Base-by-base conservation (phyloP, 2,797 vertebrate species). In the Myotis planiceps region DNA sequence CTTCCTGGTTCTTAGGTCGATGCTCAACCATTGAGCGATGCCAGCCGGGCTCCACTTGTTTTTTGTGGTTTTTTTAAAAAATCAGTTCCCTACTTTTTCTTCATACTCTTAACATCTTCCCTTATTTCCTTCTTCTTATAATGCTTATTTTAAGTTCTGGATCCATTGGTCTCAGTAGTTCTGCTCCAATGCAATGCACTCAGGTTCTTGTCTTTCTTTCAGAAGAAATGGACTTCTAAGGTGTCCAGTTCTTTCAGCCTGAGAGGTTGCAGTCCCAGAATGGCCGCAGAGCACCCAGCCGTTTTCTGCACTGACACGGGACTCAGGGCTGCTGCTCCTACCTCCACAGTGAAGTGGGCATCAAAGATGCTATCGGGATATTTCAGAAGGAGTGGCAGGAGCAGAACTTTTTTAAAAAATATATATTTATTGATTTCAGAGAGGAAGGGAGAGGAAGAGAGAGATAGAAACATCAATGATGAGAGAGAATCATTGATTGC, bases 81-180 rank as follows among this genome's bases (percentile, higher is more conserved):
- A 72, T 8, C 49, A 8, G 75, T 21, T 82, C 87, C 9, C 60
- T 13, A 34, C 39, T 45, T 87, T 92, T 68, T 76, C 29, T 84
- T 53, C 21, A 55, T 16, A 66, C 14, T 39, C 55, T 92, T 86
- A 74, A 85, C 53, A 65, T 49, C 16, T 19, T 94, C 79, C 21
- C 37, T 65, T 76, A 51, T 65, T 74, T 92, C 45, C 55, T 45
- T 49, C 14, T 65, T 90, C 65, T 80, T 13, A 75, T 65, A 60
- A 71, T 81, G 47, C 12, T 86, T 89, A 39, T 37, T 74, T 93
- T 71, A 84, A 87, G 78, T 84, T 84, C 60, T 39, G 68, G n/a
- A 21, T 75, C 21, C 9, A 15, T 10, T 3, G 71, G 3, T 71
- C n/a, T 37, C 37, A 75, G 6, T 39, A 75, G 39, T 53, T 82